Evolutionary conservation across 2,888 invertebrate species (phyloP).

Genomic region (Eristalis pertinax): DNA sequence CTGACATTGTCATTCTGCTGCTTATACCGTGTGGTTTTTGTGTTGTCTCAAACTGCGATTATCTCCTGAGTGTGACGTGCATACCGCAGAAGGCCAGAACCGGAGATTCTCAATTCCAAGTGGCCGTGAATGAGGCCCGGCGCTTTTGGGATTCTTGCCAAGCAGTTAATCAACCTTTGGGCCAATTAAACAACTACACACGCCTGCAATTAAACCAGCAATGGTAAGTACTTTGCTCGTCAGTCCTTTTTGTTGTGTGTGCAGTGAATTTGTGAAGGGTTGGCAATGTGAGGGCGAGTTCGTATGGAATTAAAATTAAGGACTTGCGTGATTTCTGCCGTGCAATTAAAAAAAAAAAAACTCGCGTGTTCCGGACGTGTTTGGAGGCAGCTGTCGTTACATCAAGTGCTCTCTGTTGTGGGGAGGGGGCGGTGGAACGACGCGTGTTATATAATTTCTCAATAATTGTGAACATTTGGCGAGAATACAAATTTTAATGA

Average conservation of each 20-base stretch:
- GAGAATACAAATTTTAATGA: neutral
- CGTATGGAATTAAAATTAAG: neutral
- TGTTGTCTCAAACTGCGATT: neutral
- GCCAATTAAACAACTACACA: constrained; percentile 38
- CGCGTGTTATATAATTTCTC: constrained; percentile 39
- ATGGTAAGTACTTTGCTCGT: constrained; percentile 34
- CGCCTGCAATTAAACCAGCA: constrained; percentile 35
- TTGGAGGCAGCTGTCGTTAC: neutral
- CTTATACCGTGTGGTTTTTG: neutral
- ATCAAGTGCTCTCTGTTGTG: neutral
- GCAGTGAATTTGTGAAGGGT: neutral
- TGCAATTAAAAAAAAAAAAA: constrained; percentile 22
- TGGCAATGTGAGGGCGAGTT: neutral
- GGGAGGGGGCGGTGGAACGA: neutral
- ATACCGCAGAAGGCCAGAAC: neutral
- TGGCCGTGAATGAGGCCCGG: constrained; percentile 4
- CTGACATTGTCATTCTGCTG: constrained; percentile 48
- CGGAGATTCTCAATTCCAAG: neutral
- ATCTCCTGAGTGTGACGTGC: neutral
- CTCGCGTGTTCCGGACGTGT: neutral
- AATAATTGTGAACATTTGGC: constrained; percentile 1
- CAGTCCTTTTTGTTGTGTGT: neutral
- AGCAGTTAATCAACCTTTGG: constrained; percentile 14
- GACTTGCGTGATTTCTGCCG: constrained; percentile 10
- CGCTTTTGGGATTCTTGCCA: constrained; percentile 39